Base-by-base conservation (phyloP, 2,888 invertebrate genomes). In the Chalcis sispes region DNA sequence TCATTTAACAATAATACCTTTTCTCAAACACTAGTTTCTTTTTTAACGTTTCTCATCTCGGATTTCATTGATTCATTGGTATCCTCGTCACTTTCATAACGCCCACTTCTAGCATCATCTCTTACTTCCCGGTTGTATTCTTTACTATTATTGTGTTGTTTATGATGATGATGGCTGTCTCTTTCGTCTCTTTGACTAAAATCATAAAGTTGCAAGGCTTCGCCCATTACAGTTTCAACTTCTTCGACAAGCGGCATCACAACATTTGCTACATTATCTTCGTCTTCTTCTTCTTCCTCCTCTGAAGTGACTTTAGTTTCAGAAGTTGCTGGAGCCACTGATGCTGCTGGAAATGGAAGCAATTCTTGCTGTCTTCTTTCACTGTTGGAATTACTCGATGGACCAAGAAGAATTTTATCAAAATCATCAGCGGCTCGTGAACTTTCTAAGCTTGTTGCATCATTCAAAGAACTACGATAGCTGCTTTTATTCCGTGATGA, bases 21-120 rank as follows among this genome's bases (percentile, higher is more conserved):
- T 13, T 59, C 78, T 85, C 80, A 88, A 73, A 88, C 88, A 67
- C 88, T 88, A 61, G 88, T 88, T 81, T 88, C 88, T 78, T 86
- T 88, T 52, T 88, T 88, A 2, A 82, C 79, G 56, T 83, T 81
- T 65, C 80, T 79, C 58, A 81, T 66, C 25, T 80, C 67, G 23
- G 73, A 42, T 18, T 66, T 42, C 32, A 25, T 18, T 5, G 64
- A 72, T 56, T 61, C 56, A 29, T 74, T 73, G 36, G 73, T 76
- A 13, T 79, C 73, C 8, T 79, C 80, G n/a, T 75, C 79, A 29
- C 79, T 75, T 5, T 75, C 75, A 5, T 72, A 74, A 1, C 66
- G 36, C 40, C 36, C 76, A 25, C 75, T 81, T 59, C 62, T 10
- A 7, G 4, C n/a, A 27, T 66, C 61, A 10, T 72, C 72, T 46